Conservation (phyloP, 2,888 invertebrate species). For the Ichneumoninae sp. region DNA sequence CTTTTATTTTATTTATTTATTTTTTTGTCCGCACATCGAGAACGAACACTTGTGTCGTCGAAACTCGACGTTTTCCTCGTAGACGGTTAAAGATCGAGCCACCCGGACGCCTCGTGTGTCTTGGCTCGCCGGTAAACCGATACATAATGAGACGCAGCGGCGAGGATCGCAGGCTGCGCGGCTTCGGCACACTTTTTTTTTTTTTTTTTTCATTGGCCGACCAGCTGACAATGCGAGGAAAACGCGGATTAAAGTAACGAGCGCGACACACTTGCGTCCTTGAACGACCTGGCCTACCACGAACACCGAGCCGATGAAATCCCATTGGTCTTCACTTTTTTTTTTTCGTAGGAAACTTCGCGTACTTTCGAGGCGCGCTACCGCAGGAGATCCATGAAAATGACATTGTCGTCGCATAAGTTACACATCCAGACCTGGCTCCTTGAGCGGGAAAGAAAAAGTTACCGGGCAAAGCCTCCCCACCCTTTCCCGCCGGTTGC, state of each 20-base stretch:
- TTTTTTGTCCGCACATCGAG: neutral
- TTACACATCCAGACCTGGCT: neutral
- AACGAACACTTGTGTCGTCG: slow-evolving; percentile 7
- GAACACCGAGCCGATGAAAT: slow-evolving; percentile 6
- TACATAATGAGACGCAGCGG: slow-evolving; percentile 1
- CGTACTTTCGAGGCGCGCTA: neutral
- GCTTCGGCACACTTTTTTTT: slow-evolving; percentile 53
- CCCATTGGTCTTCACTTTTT: neutral
- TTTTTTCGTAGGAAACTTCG: neutral
- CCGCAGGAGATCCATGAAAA: neutral
- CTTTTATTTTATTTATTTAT: neutral
- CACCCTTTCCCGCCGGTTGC: neutral
- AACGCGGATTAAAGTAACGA: slow-evolving; percentile 54
- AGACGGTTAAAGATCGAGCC: neutral
- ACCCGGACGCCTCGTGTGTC: neutral
- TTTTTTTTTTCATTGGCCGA: slow-evolving; percentile 34
- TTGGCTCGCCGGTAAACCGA: neutral
- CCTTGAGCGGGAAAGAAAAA: slow-evolving; percentile 1
- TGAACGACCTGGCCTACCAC: slow-evolving; percentile 28
- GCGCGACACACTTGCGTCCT: slow-evolving; percentile 53
- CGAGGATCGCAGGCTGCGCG: slow-evolving; percentile 7
- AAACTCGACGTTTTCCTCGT: neutral
- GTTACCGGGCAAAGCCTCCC: neutral
- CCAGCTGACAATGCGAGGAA: slow-evolving; percentile 60
- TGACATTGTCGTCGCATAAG: neutral